Conservation (phyloP, 2,888 invertebrate species). For the Drosophila antonietae region DNA sequence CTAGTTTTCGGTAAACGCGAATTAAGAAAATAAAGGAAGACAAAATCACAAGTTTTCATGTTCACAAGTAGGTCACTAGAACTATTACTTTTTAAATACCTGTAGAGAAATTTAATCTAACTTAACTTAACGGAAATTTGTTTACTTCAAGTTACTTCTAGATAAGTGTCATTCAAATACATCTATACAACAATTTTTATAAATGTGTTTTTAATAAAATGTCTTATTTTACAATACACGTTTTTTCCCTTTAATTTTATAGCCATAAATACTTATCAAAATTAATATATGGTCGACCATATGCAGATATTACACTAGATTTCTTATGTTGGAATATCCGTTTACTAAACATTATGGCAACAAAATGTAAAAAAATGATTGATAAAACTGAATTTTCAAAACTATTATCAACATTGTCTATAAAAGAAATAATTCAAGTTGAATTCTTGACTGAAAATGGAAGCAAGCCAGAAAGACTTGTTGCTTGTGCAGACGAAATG, state of each 20-base stretch:
- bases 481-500: conserved; percentile 21
- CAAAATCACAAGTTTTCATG: too few relatives aligned
- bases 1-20: too few relatives aligned
- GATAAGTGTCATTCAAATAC: not conserved
- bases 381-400: conserved; percentile 31
- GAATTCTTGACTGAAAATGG: conserved; percentile 54
- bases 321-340: conserved; percentile 16
- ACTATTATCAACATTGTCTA: conserved; percentile 48
- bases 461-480: conserved; percentile 60
- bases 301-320: conserved; percentile 35
- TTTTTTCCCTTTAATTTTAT: conserved; percentile 8
- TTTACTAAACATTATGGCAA: conserved; percentile 41
- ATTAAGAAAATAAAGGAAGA: too few relatives aligned
- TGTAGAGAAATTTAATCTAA: not conserved
- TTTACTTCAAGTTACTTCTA: not conserved
- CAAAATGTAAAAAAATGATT: conserved; percentile 23
- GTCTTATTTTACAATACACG: not conserved
- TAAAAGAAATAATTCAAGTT: conserved; percentile 64
- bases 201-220: not conserved
- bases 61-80: not conserved
- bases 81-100: not conserved
- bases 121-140: not conserved
- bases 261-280: conserved; percentile 1
- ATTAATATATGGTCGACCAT: conserved; percentile 19
- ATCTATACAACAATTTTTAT: not conserved